Conservation (phyloP, 1,140 invertebrate species). For the Oedothorax gibbosus region DNA sequence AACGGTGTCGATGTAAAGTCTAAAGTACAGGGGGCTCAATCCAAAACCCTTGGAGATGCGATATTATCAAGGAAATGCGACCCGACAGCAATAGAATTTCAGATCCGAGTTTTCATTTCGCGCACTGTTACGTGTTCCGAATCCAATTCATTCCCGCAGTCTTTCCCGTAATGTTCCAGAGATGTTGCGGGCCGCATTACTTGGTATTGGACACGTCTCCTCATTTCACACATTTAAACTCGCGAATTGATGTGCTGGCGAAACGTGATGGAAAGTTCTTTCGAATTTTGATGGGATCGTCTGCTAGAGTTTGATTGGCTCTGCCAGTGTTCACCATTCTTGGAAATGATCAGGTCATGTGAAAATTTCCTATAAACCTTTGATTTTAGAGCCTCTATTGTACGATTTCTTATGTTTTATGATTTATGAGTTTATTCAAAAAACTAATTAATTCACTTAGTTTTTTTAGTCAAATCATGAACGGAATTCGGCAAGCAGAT, state of each 20-base stretch:
- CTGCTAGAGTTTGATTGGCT: background rate
- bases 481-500: too few relatives aligned
- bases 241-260: constrained; percentile 16
- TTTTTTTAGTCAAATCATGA: too few relatives aligned
- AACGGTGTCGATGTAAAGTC: constrained; percentile 31
- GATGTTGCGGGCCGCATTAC: background rate
- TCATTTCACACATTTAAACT: constrained; percentile 23
- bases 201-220: constrained; percentile 14
- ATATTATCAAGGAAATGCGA: constrained; percentile 34
- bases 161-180: background rate
- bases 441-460: too few relatives aligned
- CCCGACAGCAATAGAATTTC: constrained; percentile 28
- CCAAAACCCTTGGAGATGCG: constrained; percentile 1
- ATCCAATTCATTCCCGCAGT: constrained; percentile 3
- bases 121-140: constrained; percentile 8
- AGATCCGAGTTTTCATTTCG: constrained; percentile 36
- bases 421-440: too few relatives aligned
- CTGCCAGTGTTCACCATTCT: too few relatives aligned
- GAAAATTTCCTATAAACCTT: too few relatives aligned
- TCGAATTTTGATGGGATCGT: too few relatives aligned
- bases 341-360: too few relatives aligned
- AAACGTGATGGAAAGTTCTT: constrained; percentile 16
- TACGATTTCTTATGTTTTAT: too few relatives aligned
- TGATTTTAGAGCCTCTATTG: too few relatives aligned
- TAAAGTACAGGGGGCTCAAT: background rate